These are phyloP conservation scores for Amia ocellicauda DNA, from an alignment of 2,113 vertebrate genomes.

Conservation along the genomic window DNA sequence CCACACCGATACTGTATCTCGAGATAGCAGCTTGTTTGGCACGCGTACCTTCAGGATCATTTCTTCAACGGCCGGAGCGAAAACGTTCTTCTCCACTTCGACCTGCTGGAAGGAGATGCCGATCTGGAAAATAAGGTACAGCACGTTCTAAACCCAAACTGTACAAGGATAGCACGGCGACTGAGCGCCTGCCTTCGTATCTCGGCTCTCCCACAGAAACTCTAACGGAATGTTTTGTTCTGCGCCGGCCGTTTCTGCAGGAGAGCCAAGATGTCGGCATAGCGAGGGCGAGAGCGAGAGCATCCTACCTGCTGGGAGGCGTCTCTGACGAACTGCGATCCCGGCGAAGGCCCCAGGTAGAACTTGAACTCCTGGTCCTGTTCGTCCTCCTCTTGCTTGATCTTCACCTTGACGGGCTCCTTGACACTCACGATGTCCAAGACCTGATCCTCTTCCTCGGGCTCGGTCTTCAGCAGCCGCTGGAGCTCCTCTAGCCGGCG, in stretches of 20 bases:
- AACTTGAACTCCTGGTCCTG: slow-evolving; percentile 79
- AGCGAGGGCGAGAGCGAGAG: not conserved
- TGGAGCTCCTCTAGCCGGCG: slow-evolving; percentile 86
- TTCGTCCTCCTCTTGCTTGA: slow-evolving; percentile 90
- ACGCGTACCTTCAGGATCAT: slow-evolving; percentile 90
- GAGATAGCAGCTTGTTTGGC: not conserved
- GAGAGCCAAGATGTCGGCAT: too few species aligned
- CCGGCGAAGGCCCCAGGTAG: slow-evolving; percentile 74
- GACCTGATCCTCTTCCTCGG: slow-evolving; percentile 78
- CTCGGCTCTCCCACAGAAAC: too few species aligned
- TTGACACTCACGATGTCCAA: slow-evolving; percentile 80
- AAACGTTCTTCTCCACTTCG: slow-evolving; percentile 85
- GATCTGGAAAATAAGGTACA: slow-evolving; percentile 74
- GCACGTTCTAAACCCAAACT: too few species aligned
- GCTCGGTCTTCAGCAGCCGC: slow-evolving; percentile 84
- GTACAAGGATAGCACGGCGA: too few species aligned
- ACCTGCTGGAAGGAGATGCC: slow-evolving; percentile 84
- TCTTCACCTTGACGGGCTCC: slow-evolving; percentile 70
- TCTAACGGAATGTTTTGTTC: too few species aligned
- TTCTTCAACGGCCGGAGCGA: slow-evolving; percentile 84
- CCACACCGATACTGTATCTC: too few species aligned
- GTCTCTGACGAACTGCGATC: slow-evolving; percentile 81
- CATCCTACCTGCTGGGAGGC: slow-evolving; percentile 81
- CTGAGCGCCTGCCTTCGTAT: too few species aligned
- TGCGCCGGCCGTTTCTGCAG: too few species aligned